Conservation (phyloP, 2,113 vertebrate genomes). For the Gasterosteus aculeatus region DNA sequence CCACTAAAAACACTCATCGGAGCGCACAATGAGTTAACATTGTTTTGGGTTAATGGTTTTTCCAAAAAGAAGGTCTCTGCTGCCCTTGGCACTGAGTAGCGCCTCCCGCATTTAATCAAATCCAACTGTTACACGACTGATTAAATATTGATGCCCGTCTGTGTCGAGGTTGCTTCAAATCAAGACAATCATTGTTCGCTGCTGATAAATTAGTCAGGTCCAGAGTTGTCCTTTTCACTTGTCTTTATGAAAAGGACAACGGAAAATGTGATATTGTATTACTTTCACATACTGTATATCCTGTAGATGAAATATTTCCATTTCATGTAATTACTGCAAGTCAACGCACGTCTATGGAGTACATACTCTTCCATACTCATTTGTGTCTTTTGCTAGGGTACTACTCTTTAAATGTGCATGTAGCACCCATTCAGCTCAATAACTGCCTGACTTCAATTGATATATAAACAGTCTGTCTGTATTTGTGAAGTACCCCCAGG, state of each 20-base stretch:
- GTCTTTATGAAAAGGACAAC: neutral
- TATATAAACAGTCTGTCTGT: neutral
- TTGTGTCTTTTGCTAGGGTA: neutral
- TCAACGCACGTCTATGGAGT: neutral
- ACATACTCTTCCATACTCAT: neutral
- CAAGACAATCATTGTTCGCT: constrained; percentile 14
- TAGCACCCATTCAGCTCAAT: neutral
- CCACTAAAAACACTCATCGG: neutral
- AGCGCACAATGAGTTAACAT: constrained; percentile 1
- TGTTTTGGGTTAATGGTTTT: constrained; percentile 30
- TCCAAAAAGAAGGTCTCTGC: neutral
- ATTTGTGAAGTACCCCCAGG: too few relatives aligned
- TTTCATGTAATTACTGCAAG: too few relatives aligned
- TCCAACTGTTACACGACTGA: constrained; percentile 33
- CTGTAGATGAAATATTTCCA: neutral
- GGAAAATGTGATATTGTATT: neutral
- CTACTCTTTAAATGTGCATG: neutral
- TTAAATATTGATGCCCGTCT: constrained; percentile 39
- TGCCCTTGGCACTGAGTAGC: constrained; percentile 13
- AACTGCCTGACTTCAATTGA: neutral
- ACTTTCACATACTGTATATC: neutral
- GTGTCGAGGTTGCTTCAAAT: constrained; percentile 20
- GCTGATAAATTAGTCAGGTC: neutral
- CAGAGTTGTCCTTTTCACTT: neutral
- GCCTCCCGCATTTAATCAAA: constrained; percentile 16